phyloP scores from a whole-genome alignment of 1,140 invertebrate genomes.

The Ceratitis capitata region DNA sequence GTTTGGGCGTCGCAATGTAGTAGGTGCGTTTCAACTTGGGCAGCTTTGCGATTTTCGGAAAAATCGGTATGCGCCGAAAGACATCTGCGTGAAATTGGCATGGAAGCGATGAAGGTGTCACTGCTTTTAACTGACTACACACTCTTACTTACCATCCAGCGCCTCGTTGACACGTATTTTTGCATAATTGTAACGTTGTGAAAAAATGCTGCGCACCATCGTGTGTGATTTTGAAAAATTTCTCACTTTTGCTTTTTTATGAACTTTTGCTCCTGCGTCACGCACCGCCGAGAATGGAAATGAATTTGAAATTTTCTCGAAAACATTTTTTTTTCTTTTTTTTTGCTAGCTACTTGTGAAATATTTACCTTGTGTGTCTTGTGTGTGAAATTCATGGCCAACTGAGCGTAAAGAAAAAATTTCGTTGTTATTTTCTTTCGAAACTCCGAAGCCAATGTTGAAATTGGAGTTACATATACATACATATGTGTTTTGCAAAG shows the following conservation, averaged over 20 bases:
- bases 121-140: too few relatives aligned
- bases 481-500: not conserved
- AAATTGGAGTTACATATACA: too few relatives aligned
- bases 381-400: slow-evolving; percentile 13
- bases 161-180: slow-evolving; percentile 41
- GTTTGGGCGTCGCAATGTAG: slow-evolving; percentile 37
- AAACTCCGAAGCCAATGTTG: not conserved
- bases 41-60: slow-evolving; percentile 43
- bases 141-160: slow-evolving; percentile 40
- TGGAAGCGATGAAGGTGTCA: too few relatives aligned
- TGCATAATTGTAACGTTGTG: slow-evolving; percentile 43
- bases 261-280: not conserved
- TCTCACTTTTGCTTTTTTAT: not conserved
- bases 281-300: not conserved
- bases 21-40: slow-evolving; percentile 40
- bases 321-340: not conserved
- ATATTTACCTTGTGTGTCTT: slow-evolving; percentile 15
- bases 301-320: slow-evolving; percentile 13
- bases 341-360: slow-evolving; percentile 10
- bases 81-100: slow-evolving; percentile 15
- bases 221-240: not conserved
- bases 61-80: slow-evolving; percentile 41
- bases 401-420: not conserved
- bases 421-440: not conserved
- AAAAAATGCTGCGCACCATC: slow-evolving; percentile 44